Evolutionary conservation across 2,888 invertebrate genomes (phyloP), one percentile per base, ranked within the genome.

Genomic region (Drosophila crucigera): DNA sequence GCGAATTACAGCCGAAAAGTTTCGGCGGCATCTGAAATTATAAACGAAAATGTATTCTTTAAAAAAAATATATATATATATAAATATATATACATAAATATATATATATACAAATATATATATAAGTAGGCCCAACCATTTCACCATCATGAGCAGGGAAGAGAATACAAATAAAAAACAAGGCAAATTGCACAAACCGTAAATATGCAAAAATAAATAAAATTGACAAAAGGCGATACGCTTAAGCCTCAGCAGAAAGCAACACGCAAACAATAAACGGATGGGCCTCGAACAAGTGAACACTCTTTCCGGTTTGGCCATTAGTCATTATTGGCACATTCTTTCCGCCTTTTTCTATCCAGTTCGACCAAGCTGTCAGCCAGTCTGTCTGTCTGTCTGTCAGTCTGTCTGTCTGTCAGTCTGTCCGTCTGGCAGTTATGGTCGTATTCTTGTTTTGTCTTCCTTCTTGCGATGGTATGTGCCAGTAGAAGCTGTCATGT

Each of bases 241-340:
- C 56, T 28, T 54, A 68, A 70, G 64, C 73, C 67, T 60, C 33
- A 35, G 33, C 11, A 33, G 30, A 31, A 35, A 7, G 22, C 63
- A 68, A 73, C 53, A 53, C 41, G 37, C 64, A 68, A 59, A 72
- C 66, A 63, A 73, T 64, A 71, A 72, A 68, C 67, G 76, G 65
- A 70, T 55, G 73, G 60, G 37, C 35, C 33, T 41, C 43, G 71
- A 67, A 55, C 54, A 68, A 31, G 58, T 61, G 41, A 33, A 68
- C 52, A 54, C 55, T 56, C 55, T 67, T 63, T 76, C 64, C 64
- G 58, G 60, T 53, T 63, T 41, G 70, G 64, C 86, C 85, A 86
- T 87, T 87, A 85, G 82, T 86, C 88, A 86, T 85, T 86, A 86
- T 86, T 86, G 86, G 87, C 86, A 82, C 82, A 87, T 85, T 84